Evolutionary conservation across 2,888 invertebrate genomes (phyloP), one percentile per base, ranked within the genome.

Genomic region (Oscheius myriophilus): DNA sequence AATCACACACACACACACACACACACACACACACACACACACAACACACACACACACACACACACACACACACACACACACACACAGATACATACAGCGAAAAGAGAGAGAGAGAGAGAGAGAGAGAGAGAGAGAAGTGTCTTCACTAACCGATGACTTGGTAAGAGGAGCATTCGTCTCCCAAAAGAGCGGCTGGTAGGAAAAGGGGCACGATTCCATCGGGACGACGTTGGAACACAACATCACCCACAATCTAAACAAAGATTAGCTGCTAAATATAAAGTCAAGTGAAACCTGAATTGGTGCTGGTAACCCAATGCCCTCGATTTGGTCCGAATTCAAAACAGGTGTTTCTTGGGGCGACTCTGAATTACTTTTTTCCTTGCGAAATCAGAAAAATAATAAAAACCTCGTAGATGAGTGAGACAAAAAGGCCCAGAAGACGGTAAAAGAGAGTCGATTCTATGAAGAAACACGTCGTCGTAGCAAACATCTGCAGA

Each of bases 391-490:
- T n/a, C n/a, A n/a, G n/a, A n/a, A n/a, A n/a, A n/a, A n/a, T n/a
- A n/a, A n/a, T n/a, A n/a, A 7, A 25, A 33, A 61, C 61, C 61
- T 46, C 18, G 26, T 26, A 33, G 49, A 21, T 46, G n/a, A 18
- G 61, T 18, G 12, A 61, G 61, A 49, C 61, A 61, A 46, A 61
- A 61, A 11, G 61, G 61, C 2, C 61, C 61, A n/a, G 49, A 61
- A 16, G 61, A 61, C 7, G 61, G 61, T 9, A 61, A 33, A 16
- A 61, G 21, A 33, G 61, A 46, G 33, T 61, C 49, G 14, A 61
- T 61, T 61, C 61, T 18, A 16, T 61, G 61, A 49, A 61, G 61
- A 33, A 25, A 61, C 1, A 61, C 26, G n/a, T 61, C 49, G 33
- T 61, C 49, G 39, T 61, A 61, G 18, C 61, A 61, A 49, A 61